phyloP scores from a whole-genome alignment of 2,888 invertebrate genomes.

The Kuschelorhynchus macadamiae region DNA sequence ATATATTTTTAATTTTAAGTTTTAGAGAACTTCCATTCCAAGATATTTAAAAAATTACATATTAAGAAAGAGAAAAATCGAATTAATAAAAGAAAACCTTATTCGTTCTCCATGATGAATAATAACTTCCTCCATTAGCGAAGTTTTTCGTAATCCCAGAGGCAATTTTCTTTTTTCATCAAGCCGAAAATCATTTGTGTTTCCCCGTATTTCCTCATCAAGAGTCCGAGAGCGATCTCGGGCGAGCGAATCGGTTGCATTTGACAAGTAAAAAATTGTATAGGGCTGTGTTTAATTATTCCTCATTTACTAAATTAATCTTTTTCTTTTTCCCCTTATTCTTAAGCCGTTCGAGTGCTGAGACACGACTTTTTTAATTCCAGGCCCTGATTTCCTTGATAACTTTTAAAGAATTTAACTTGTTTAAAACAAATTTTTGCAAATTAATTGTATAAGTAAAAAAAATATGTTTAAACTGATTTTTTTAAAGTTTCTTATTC shows the following conservation, averaged over 20 bases:
- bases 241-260: slow-evolving; percentile 55
- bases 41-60: no score
- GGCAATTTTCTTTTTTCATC: slow-evolving; percentile 41
- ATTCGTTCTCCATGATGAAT: slow-evolving; percentile 12
- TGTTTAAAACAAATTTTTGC: no score
- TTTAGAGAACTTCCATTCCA: no score
- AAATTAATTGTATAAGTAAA: no score
- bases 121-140: slow-evolving; percentile 30
- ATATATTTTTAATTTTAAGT: no score
- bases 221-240: slow-evolving; percentile 39
- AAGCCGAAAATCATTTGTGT: slow-evolving; percentile 44
- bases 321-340: slow-evolving; percentile 53
- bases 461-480: no score
- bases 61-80: no score
- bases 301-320: slow-evolving; percentile 62
- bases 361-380: slow-evolving; percentile 18
- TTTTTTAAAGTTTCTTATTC: no score
- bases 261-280: slow-evolving; percentile 61
- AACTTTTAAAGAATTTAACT: no score
- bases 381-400: slow-evolving; percentile 6
- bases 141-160: slow-evolving; percentile 20
- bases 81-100: neutral
- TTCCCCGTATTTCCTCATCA: slow-evolving; percentile 47
- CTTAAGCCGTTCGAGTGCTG: slow-evolving; percentile 35
- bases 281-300: slow-evolving; percentile 61